Evolutionary conservation across 2,113 vertebrate species (phyloP).

Genomic region (Smithornis capensis): DNA sequence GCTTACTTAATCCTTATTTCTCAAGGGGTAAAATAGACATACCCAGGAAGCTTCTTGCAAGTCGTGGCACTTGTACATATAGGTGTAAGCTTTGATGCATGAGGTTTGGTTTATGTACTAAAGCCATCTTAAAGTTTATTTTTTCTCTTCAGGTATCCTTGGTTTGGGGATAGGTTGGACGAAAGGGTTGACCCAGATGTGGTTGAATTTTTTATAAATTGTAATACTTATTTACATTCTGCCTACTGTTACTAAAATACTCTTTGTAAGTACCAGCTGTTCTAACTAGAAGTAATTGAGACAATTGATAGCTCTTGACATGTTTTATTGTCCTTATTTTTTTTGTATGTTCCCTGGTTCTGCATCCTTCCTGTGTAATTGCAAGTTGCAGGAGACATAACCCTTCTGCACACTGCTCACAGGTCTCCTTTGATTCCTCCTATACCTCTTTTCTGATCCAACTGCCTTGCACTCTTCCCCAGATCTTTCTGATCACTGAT

Average conservation of each 20-base stretch:
- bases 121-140: neutral
- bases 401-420: neutral
- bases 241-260: neutral
- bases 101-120: neutral
- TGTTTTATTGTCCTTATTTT: conserved; percentile 3
- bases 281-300: neutral
- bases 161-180: neutral
- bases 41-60: neutral
- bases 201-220: neutral
- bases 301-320: neutral
- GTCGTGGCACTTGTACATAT: neutral
- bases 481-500: neutral
- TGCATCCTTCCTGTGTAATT: neutral
- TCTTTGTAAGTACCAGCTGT: neutral
- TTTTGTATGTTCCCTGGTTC: neutral
- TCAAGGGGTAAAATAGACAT: neutral
- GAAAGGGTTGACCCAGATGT: neutral
- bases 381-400: neutral
- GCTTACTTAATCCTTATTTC: neutral
- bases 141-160: neutral
- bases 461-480: neutral
- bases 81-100: neutral
- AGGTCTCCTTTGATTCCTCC: neutral
- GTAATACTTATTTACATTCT: neutral
- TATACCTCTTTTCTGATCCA: neutral